A percentile compares a stretch with the other conserved stretches of the same genome.
phyloP scores from a whole-genome alignment of 2,113 vertebrate species.

The Motacilla alba region DNA sequence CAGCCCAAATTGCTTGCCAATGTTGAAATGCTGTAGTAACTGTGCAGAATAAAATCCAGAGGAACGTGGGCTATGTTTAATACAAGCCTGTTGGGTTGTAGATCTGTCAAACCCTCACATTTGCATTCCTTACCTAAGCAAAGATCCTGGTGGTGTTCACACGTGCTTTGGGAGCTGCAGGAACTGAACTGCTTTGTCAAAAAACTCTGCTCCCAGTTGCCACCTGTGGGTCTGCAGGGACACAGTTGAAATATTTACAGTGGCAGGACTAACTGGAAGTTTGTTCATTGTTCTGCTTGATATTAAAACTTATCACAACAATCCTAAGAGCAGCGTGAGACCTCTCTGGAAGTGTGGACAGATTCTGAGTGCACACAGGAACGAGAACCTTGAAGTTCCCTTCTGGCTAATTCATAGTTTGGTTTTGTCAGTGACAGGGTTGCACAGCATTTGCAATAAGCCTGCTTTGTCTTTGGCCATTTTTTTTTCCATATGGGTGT shows the following conservation, averaged over 20 bases:
- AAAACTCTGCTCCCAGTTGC: neutral
- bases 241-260: neutral
- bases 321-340: accelerated
- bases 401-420: neutral
- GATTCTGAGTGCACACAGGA: neutral
- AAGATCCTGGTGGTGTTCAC: neutral
- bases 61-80: neutral
- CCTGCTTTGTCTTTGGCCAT: neutral
- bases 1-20: neutral
- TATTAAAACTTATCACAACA: neutral
- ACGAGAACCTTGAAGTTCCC: neutral
- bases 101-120: neutral
- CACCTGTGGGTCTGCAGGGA: neutral
- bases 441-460: neutral
- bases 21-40: neutral
- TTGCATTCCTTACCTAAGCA: conserved; percentile 20
- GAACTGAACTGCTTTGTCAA: neutral
- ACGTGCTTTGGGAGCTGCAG: neutral
- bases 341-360: neutral
- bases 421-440: neutral
- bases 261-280: neutral
- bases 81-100: neutral
- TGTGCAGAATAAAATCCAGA: neutral
- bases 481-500: conserved; percentile 18
- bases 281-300: neutral